Evolutionary conservation across 1,140 invertebrate genomes (phyloP), one percentile per base, ranked within the genome.

Genomic region (Luehdorfia chinensis): DNA sequence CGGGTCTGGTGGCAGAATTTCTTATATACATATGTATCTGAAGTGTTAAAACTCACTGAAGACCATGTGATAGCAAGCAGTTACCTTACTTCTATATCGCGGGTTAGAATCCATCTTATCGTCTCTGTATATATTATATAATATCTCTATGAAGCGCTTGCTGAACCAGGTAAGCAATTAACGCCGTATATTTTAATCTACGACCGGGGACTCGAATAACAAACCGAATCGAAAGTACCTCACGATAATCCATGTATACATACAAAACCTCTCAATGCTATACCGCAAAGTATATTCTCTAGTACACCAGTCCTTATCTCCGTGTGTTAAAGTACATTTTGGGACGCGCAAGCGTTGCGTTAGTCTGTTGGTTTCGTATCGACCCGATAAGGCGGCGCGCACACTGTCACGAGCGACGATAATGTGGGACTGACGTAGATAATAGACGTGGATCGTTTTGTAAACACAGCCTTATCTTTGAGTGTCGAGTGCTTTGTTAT

Each of bases 391-490:
- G 19, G 18, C 34, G 9, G 18, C 19, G 34, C 19, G 19, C 34
- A 37, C 18, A 37, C 34, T 37, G 34, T 23, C 33, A 15, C 8
- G 6, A 7, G 3, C 16, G n/a, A 3, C 7, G 34, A 37, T 37
- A 37, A 37, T 23, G 16, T 5, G 18, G n/a, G 6, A 19, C 15
- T 23, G 16, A 23, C 34, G 14, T 14, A 12, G 34, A 37, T 37
- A 37, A 37, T 37, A 37, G 34, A 32, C 16, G 19, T n/a, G 45
- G 31, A 47, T 25, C 45, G 45, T 47, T 47, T 47, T 47, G 45
- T 47, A 47, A 47, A 47, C 45, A 47, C 16, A 34, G 45, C 32
- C 19, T 47, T 47, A 47, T 47, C 45, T n/a, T n/a, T n/a, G n/a
- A n/a, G 31, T 0, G 6, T 23, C 31, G 32, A 47, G 45, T 47